Evolutionary conservation across 2,888 invertebrate genomes (phyloP).

Genomic region (Lasioglossum villosulum): DNA sequence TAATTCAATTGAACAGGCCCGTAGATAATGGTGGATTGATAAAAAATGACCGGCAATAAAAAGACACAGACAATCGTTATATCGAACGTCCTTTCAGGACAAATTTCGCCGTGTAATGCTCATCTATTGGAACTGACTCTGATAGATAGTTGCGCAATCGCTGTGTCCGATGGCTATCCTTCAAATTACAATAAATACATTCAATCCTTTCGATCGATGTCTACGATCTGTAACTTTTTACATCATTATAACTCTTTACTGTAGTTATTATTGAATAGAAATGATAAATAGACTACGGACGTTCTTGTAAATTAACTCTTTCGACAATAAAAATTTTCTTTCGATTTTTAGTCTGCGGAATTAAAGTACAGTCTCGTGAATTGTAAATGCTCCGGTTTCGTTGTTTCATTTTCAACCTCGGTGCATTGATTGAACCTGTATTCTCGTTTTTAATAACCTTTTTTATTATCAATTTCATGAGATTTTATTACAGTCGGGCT

Average conservation of each 20-base stretch:
- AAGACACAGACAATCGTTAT: neutral
- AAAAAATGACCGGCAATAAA: conserved; percentile 44
- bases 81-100: conserved; percentile 14
- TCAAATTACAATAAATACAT: conserved; percentile 22
- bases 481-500: neutral
- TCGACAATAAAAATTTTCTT: neutral
- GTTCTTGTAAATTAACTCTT: neutral
- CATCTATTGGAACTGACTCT: conserved; percentile 50
- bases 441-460: neutral
- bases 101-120: conserved; percentile 55
- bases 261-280: no score
- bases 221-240: neutral
- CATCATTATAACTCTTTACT: no score
- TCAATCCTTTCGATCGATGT: neutral
- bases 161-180: conserved; percentile 31
- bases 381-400: neutral
- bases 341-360: neutral
- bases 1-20: conserved; percentile 61
- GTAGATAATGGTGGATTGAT: conserved; percentile 32
- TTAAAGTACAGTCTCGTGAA: neutral
- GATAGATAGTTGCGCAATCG: conserved; percentile 57
- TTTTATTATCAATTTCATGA: neutral
- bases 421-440: neutral
- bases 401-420: neutral
- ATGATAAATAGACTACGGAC: neutral